phyloP scores from a whole-genome alignment of 2,113 vertebrate genomes.

The Tricholaema leucomelas region DNA sequence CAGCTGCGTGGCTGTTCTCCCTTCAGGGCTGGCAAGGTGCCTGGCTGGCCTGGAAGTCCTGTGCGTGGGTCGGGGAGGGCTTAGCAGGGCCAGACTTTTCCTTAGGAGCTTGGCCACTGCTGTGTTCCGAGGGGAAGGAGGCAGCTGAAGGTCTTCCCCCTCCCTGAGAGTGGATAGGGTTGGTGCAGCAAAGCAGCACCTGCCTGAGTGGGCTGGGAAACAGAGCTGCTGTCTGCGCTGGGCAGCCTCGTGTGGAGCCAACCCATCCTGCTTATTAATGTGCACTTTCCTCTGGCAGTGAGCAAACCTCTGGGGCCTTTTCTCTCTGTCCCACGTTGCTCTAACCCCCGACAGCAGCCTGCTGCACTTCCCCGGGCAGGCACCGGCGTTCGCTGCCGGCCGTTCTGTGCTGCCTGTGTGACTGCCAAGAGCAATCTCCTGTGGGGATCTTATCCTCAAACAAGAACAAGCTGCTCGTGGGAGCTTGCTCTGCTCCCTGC shows the following conservation, averaged over 20 bases:
- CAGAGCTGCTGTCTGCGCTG: not conserved
- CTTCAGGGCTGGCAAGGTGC: not conserved
- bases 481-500: rapidly evolving
- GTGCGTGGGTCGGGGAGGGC: not conserved
- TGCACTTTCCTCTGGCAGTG: not conserved
- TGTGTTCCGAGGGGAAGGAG: rapidly evolving
- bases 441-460: rapidly evolving
- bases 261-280: not conserved
- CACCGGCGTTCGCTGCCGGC: not conserved
- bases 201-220: no score
- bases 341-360: rapidly evolving
- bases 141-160: not conserved
- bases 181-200: not conserved
- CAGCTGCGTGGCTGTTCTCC: rapidly evolving
- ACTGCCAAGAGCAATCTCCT: rapidly evolving
- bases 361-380: rapidly evolving
- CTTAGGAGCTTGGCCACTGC: not conserved
- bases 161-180: rapidly evolving
- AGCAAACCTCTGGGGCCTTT: not conserved
- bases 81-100: no score
- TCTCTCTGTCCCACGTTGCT: not conserved
- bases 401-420: not conserved
- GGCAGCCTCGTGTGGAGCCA: not conserved
- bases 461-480: not conserved
- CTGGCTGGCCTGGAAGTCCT: not conserved